Conservation (phyloP, 2,113 vertebrate species). For the Tupaia chinensis region DNA sequence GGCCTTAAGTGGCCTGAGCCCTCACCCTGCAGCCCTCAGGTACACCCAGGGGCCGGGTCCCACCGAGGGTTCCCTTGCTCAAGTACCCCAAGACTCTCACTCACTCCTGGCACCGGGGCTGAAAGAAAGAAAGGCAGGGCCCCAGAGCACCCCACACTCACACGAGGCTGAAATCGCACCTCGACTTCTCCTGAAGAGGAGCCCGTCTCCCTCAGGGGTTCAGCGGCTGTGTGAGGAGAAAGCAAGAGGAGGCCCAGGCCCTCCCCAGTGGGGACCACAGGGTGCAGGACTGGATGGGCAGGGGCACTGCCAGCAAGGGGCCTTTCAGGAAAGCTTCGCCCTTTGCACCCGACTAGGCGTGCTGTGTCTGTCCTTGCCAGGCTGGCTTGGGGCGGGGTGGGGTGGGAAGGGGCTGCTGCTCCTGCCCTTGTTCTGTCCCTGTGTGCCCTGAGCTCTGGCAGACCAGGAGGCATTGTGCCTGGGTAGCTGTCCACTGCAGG, state of each 20-base stretch:
- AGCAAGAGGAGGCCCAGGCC: not conserved
- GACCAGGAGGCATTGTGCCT: too few relatives aligned
- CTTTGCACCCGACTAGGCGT: not conserved
- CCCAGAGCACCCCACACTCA: not conserved
- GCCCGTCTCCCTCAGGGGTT: constrained; percentile 29
- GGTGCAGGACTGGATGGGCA: not conserved
- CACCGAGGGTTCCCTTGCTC: not conserved
- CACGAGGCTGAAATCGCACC: not conserved
- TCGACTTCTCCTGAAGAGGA: not conserved
- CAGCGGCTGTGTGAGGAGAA: not conserved
- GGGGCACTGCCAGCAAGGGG: not conserved
- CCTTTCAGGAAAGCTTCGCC: too few relatives aligned
- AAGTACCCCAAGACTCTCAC: not conserved
- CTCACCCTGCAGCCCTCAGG: too few relatives aligned
- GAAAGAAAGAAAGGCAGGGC: not conserved
- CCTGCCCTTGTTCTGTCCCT: too few relatives aligned
- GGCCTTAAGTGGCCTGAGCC: not conserved
- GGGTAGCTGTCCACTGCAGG: too few relatives aligned
- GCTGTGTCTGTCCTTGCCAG: too few relatives aligned
- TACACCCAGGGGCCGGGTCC: not conserved
- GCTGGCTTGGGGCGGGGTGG: too few relatives aligned
- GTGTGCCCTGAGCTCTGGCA: too few relatives aligned
- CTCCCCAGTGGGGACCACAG: not conserved
- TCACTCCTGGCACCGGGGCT: not conserved
- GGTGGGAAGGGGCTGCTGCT: too few relatives aligned